A percentile compares a stretch with the other conserved stretches of the same genome.
These are phyloP conservation scores for Poeciliopsis paucimaculata DNA, from an alignment of 2,797 vertebrate genomes.

Conservation along the genomic window DNA sequence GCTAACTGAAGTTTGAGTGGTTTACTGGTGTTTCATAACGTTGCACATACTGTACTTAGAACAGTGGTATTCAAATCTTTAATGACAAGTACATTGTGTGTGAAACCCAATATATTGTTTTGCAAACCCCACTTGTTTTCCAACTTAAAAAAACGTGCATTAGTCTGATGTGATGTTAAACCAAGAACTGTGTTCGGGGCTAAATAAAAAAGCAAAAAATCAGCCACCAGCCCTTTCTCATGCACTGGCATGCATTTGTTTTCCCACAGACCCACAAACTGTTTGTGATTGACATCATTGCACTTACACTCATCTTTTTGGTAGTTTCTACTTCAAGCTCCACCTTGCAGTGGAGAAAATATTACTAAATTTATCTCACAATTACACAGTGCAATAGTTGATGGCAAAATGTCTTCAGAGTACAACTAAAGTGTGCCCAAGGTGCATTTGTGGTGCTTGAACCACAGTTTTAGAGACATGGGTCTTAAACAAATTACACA, in stretches of 20 bases:
- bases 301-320: neutral
- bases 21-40: slow-evolving; percentile 4
- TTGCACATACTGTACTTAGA: neutral
- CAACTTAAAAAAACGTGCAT: neutral
- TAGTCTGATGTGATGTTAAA: neutral
- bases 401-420: neutral
- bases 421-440: neutral
- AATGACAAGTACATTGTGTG: neutral
- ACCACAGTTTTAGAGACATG: neutral
- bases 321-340: neutral
- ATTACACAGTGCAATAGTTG: neutral
- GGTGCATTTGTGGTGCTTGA: neutral
- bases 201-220: neutral
- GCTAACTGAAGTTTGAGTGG: neutral
- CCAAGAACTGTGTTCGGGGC: neutral
- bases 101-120: neutral
- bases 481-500: neutral
- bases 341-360: neutral
- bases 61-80: neutral
- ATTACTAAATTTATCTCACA: neutral
- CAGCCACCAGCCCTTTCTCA: too few relatives aligned
- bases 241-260: neutral
- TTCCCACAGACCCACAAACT: neutral
- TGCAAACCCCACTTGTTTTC: neutral
- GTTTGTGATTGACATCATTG: neutral